Evolutionary conservation across 1,140 invertebrate species (phyloP).

Genomic region (Drosophila saltans): DNA sequence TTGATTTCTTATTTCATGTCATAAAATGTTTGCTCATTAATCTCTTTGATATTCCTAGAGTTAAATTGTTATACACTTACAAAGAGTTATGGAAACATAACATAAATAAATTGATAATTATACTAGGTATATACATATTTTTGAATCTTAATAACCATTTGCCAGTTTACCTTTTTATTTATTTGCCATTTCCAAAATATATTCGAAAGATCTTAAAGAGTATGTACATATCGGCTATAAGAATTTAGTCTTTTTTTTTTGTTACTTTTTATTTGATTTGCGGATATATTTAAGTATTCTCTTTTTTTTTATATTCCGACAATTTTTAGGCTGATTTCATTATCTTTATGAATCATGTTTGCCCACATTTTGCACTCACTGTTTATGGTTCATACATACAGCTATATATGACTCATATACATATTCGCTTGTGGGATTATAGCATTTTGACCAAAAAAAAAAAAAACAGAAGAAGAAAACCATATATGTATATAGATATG

Average conservation of each 20-base stretch:
- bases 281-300: slow-evolving; percentile 7
- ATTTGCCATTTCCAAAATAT: too few species aligned
- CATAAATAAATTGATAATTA: too few species aligned
- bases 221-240: neutral
- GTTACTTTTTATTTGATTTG: slow-evolving; percentile 8
- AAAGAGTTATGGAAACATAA: neutral
- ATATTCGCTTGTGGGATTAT: slow-evolving; percentile 36
- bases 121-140: too few species aligned
- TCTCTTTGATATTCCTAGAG: neutral
- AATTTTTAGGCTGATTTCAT: slow-evolving; percentile 10
- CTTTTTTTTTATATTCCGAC: slow-evolving; percentile 1
- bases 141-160: too few species aligned
- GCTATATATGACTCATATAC: slow-evolving; percentile 12
- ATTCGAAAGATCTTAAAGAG: neutral
- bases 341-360: slow-evolving; percentile 15
- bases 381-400: slow-evolving; percentile 8
- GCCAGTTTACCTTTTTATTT: too few species aligned
- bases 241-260: neutral
- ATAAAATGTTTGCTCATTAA: slow-evolving; percentile 8
- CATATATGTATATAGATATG: slow-evolving; percentile 45
- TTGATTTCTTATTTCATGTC: slow-evolving; percentile 2
- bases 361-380: slow-evolving; percentile 36
- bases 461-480: too few species aligned
- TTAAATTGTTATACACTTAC: neutral
- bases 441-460: slow-evolving; percentile 32